A percentile compares a stretch with the other conserved stretches of the same genome.
Evolutionary conservation across 2,888 invertebrate species (phyloP).

Genomic region (Amitus sp.): DNA sequence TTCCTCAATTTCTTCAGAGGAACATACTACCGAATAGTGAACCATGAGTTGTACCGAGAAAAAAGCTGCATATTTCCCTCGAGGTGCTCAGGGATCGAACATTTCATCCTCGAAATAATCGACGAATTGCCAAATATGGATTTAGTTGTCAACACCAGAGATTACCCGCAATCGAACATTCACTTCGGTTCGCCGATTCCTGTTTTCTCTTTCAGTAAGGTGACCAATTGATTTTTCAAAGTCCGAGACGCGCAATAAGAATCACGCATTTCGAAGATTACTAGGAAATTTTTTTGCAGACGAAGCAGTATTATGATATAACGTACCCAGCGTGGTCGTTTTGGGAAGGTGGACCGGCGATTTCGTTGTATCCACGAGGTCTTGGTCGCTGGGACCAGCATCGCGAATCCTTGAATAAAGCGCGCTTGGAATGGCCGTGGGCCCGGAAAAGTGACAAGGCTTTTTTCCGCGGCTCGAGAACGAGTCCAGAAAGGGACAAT

Average conservation of each 20-base stretch:
- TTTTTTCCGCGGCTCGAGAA: constrained; percentile 95
- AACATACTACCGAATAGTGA: constrained; percentile 84
- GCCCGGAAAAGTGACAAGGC: constrained; percentile 74
- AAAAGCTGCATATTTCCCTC: constrained; percentile 91
- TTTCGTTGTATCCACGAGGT: constrained; percentile 90
- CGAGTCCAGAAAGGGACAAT: constrained; percentile 89
- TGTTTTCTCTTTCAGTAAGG: constrained; percentile 97
- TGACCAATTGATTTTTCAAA: too few species aligned
- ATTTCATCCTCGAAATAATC: constrained; percentile 80
- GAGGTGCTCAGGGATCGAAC: constrained; percentile 89
- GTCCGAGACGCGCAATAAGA: neutral
- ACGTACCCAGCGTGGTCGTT: constrained; percentile 98
- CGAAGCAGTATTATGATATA: constrained; percentile 85
- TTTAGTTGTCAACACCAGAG: constrained; percentile 87
- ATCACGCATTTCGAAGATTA: constrained; percentile 1
- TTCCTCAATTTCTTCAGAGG: constrained; percentile 67
- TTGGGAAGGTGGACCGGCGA: constrained; percentile 98
- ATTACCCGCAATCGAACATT: constrained; percentile 88
- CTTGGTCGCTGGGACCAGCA: constrained; percentile 94
- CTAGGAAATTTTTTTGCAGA: constrained; percentile 63
- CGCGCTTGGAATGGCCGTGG: constrained; percentile 80
- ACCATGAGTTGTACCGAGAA: constrained; percentile 83
- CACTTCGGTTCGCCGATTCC: constrained; percentile 74
- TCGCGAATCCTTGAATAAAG: constrained; percentile 75
- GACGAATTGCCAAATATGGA: constrained; percentile 83